These are phyloP conservation scores for Enteromius trimaculatus DNA, from an alignment of 2,797 vertebrate genomes.

Conservation along the genomic window DNA sequence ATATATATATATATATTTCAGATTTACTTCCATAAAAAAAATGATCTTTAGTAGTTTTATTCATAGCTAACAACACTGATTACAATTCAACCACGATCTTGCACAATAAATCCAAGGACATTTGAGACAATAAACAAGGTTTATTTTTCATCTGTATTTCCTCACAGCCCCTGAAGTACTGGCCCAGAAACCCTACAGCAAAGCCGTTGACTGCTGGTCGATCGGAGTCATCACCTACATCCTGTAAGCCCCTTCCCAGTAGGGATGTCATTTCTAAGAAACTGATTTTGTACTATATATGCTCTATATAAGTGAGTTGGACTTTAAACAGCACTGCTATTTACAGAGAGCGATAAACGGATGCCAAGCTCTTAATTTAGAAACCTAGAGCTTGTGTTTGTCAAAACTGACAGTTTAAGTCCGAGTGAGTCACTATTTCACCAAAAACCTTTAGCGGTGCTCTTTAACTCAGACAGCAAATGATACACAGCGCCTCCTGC, in stretches of 20 bases:
- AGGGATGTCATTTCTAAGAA: neutral
- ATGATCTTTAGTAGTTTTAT: neutral
- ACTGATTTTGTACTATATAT: neutral
- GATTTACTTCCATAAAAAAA: too few species aligned
- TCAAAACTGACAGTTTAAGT: slow-evolving; percentile 14
- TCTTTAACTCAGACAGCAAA: neutral
- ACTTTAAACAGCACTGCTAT: slow-evolving; percentile 6
- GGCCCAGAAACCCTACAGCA: slow-evolving; percentile 97
- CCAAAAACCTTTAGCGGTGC: slow-evolving; percentile 1
- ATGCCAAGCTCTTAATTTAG: neutral
- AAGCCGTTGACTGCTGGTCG: slow-evolving; percentile 98
- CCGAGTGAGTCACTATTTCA: slow-evolving; percentile 10
- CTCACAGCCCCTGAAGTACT: slow-evolving; percentile 92
- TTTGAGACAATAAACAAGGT: neutral
- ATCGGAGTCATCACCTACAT: slow-evolving; percentile 99
- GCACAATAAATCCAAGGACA: neutral
- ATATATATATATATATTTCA: too few species aligned
- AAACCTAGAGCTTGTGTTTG: slow-evolving; percentile 13
- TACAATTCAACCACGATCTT: neutral
- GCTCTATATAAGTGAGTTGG: neutral
- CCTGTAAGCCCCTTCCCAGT: slow-evolving; percentile 81
- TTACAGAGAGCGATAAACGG: neutral
- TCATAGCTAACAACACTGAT: neutral
- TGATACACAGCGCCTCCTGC: slow-evolving; percentile 50
- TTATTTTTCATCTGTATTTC: neutral